Base-by-base conservation (phyloP, 2,797 vertebrate species). In the Periparus ater region DNA sequence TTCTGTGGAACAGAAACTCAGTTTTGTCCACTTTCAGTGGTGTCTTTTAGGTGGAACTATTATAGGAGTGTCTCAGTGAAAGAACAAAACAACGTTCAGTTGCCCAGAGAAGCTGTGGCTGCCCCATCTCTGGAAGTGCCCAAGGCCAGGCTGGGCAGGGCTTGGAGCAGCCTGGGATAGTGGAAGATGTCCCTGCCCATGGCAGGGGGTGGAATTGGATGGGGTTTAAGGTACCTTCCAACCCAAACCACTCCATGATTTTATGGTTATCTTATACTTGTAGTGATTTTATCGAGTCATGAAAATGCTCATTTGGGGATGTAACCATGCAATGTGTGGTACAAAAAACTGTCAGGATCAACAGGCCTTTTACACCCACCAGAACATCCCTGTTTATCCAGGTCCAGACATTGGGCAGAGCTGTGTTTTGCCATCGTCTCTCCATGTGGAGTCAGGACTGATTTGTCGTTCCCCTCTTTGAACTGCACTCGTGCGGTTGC, bases 221-320 rank as follows among this genome's bases (percentile, higher is more conserved):
- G 47, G 13, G 18, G 1, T 42, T 36, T 54, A 36, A 61, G 6
- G 62, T 55, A 4, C 26, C 34, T 42, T 36, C 55, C 50, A 32
- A 82, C 13, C 22, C 26, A 75, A 62, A 55, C 22, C 62, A 36
- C 5, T 32, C 54, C 54, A 68, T 20, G 42, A 36, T 42, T 82
- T 62, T n/a, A 44, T 36, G 3, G 26, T 58, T 66, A 42, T 42
- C 45, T 62, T 17, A 23, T 3, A 34, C n/a, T 51, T 10, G 16
- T 1, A 47, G 25, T 3, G 4, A 47, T 20, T 29, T 55, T 16
- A n/a, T 1, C 0, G 1, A 54, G 27, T 18, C 11, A 20, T 4
- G 18, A 38, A 50, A 82, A 89, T 22, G 38, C 9, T 70, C 25
- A 17, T 61, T 61, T 48, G 15, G 38, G 51, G 66, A 61, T 57